Evolutionary conservation across 2,888 invertebrate species (phyloP).

Genomic region (Sinopyrophorus schimmeli): DNA sequence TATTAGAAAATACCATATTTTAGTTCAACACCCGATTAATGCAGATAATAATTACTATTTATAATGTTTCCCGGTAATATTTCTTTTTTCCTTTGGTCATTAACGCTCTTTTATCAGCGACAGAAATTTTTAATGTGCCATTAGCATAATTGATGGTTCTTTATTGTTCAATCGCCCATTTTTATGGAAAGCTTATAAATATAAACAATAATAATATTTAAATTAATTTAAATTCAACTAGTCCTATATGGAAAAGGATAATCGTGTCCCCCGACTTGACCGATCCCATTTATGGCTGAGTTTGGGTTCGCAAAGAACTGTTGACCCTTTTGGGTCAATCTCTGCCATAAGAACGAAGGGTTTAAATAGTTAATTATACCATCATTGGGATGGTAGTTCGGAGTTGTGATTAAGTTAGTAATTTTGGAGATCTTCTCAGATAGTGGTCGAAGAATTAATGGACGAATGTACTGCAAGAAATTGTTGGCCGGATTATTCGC

Average conservation of each 20-base stretch:
- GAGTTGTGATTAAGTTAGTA: background rate
- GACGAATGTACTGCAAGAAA: background rate
- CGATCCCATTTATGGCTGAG: conserved; percentile 18
- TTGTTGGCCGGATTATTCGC: background rate
- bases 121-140: too few species aligned
- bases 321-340: conserved; percentile 15
- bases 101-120: too few species aligned
- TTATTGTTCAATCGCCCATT: background rate
- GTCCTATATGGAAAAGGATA: conserved; percentile 25
- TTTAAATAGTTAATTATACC: background rate
- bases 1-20: too few species aligned
- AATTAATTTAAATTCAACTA: background rate
- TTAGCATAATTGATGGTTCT: too few species aligned
- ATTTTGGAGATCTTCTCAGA: conserved; percentile 1
- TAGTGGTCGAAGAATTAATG: background rate
- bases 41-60: too few species aligned
- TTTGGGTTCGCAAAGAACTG: conserved; percentile 13
- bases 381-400: conserved; percentile 7
- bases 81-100: too few species aligned
- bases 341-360: conserved; percentile 15
- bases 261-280: conserved; percentile 16
- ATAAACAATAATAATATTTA: background rate
- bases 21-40: too few species aligned
- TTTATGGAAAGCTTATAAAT: background rate
- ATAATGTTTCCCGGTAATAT: too few species aligned